A percentile compares a stretch with the other conserved stretches of the same genome.
Evolutionary conservation across 1,140 invertebrate species (phyloP).

Genomic region (Scylla paramamosain): DNA sequence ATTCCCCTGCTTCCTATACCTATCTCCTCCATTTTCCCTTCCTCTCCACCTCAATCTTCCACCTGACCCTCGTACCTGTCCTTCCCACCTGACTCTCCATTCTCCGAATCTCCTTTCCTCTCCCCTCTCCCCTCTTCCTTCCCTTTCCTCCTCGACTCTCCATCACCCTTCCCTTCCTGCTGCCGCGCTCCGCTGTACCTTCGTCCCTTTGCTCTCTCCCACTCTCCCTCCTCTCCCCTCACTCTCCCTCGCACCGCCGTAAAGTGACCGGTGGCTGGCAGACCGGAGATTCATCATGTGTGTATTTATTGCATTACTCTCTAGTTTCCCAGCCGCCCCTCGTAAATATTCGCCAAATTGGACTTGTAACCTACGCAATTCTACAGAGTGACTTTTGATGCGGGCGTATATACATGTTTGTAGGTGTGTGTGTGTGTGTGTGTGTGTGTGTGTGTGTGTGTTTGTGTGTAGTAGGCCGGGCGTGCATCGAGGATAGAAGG

Average conservation of each 20-base stretch:
- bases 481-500: too few relatives aligned
- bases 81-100: background rate
- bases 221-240: slow-evolving; percentile 29
- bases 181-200: background rate
- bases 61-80: background rate
- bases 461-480: background rate
- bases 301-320: slow-evolving; percentile 2
- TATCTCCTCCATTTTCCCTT: background rate
- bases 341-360: background rate
- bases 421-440: background rate
- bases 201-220: background rate
- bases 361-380: slow-evolving; percentile 12
- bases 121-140: background rate
- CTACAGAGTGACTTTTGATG: slow-evolving; percentile 39
- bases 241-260: background rate
- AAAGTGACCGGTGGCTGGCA: background rate
- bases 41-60: background rate
- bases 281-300: slow-evolving; percentile 35
- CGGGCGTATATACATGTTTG: background rate
- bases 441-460: background rate
- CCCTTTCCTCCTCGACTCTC: too few relatives aligned
- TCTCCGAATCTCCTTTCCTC: background rate
- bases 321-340: background rate
- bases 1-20: background rate
- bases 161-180: background rate